phyloP scores from a whole-genome alignment of 2,888 invertebrate species.

The Lucinisca nassula region DNA sequence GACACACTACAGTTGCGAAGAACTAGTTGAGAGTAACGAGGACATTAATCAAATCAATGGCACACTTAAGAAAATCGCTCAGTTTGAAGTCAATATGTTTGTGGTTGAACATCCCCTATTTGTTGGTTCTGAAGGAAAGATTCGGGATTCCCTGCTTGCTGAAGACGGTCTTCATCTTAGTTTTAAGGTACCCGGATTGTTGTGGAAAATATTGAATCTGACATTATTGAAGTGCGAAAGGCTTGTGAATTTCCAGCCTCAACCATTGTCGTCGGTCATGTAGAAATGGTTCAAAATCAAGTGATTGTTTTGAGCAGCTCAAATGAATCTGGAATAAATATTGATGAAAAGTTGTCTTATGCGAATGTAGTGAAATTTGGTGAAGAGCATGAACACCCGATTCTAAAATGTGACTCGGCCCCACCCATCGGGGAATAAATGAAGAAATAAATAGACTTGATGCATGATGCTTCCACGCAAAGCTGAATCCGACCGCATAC shows the following conservation, averaged over 20 bases:
- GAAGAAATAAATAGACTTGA: no score
- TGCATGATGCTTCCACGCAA: no score
- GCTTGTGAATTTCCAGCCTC: background rate
- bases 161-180: constrained; percentile 7
- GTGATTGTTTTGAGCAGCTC: no score
- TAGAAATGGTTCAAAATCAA: background rate
- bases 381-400: background rate
- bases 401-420: no score
- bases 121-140: background rate
- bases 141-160: background rate
- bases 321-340: no score
- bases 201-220: background rate
- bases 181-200: background rate
- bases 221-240: background rate
- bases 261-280: background rate
- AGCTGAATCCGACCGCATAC: no score
- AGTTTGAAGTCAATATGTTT: background rate
- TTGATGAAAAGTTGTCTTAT: background rate
- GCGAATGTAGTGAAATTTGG: background rate
- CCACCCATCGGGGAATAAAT: no score
- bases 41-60: background rate
- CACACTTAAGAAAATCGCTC: background rate
- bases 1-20: background rate
- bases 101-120: constrained; percentile 1
- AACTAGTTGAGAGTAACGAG: background rate